Percentiles rank a stretch among this genome's conserved stretches.
These are phyloP conservation scores for Gallirallus australis DNA, from an alignment of 2,797 vertebrate genomes.

Conservation along the genomic window DNA sequence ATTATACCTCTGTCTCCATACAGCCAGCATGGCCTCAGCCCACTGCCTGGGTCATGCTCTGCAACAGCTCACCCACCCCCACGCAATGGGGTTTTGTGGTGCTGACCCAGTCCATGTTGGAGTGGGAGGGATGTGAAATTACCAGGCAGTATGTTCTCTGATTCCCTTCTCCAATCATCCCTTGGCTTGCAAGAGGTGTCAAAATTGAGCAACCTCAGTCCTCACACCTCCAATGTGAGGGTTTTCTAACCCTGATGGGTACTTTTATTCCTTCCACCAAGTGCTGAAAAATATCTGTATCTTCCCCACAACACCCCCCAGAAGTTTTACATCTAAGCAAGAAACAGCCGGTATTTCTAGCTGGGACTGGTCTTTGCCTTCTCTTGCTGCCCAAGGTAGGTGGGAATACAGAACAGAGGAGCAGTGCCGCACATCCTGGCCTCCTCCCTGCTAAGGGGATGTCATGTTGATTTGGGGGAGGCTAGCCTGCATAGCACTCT, in stretches of 20 bases:
- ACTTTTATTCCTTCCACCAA: rapidly evolving
- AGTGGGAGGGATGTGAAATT: not conserved
- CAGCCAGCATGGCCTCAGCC: not conserved
- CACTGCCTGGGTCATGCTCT: not conserved
- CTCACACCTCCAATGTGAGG: rapidly evolving
- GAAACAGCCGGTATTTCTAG: not conserved
- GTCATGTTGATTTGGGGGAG: rapidly evolving
- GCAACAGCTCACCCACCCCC: not conserved
- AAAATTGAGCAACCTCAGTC: rapidly evolving
- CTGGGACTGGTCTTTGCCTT: not conserved
- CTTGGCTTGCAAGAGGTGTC: not conserved
- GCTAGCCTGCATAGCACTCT: rapidly evolving
- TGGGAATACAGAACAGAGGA: not conserved
- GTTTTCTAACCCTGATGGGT: rapidly evolving
- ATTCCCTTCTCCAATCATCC: not conserved
- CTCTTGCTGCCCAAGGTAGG: not conserved
- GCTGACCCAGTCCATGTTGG: rapidly evolving
- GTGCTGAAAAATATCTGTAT: not conserved
- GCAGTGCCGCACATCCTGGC: rapidly evolving
- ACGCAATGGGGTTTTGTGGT: rapidly evolving
- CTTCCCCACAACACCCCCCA: rapidly evolving
- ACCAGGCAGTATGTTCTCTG: rapidly evolving
- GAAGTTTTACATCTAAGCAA: not conserved
- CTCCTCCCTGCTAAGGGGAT: not conserved
- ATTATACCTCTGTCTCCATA: not conserved